These are phyloP conservation scores for Linyphia triangularis DNA, from an alignment of 2,888 invertebrate genomes.

Conservation along the genomic window DNA sequence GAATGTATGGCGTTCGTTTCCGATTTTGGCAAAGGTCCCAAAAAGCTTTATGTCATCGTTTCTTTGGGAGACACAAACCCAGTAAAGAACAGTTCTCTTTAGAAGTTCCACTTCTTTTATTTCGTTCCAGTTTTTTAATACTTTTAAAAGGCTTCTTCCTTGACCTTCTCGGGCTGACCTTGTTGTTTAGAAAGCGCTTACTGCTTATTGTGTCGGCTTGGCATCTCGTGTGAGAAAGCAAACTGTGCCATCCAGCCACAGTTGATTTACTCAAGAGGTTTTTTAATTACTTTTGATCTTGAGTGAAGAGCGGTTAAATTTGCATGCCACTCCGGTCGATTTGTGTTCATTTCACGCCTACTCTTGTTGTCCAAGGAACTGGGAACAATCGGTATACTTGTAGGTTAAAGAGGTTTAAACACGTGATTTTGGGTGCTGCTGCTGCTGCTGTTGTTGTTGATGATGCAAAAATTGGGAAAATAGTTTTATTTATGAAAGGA, in stretches of 20 bases:
- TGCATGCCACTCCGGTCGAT: background rate
- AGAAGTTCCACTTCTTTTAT: background rate
- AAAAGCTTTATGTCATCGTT: background rate
- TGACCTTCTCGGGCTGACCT: slow-evolving; percentile 28
- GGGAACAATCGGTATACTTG: too few relatives aligned
- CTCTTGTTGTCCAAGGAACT: too few relatives aligned
- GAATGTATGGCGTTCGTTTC: background rate
- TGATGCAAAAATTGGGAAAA: too few relatives aligned
- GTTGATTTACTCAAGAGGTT: background rate
- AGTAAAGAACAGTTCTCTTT: background rate
- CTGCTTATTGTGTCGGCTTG: background rate
- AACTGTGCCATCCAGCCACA: background rate
- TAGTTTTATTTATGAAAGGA: too few relatives aligned
- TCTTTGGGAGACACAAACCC: background rate
- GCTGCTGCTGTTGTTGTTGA: too few relatives aligned
- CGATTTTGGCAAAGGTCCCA: slow-evolving; percentile 28
- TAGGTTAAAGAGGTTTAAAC: too few relatives aligned
- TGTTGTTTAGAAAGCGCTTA: background rate
- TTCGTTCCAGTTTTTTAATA: background rate
- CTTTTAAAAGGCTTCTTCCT: slow-evolving; percentile 14
- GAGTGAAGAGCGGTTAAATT: background rate
- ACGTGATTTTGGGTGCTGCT: too few relatives aligned
- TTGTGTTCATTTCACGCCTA: background rate
- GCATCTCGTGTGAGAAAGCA: background rate
- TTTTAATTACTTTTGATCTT: background rate